A percentile compares a stretch with the other conserved stretches of the same genome.
Conservation (phyloP, 2,888 invertebrate species). For the Drosophila mimetica region DNA sequence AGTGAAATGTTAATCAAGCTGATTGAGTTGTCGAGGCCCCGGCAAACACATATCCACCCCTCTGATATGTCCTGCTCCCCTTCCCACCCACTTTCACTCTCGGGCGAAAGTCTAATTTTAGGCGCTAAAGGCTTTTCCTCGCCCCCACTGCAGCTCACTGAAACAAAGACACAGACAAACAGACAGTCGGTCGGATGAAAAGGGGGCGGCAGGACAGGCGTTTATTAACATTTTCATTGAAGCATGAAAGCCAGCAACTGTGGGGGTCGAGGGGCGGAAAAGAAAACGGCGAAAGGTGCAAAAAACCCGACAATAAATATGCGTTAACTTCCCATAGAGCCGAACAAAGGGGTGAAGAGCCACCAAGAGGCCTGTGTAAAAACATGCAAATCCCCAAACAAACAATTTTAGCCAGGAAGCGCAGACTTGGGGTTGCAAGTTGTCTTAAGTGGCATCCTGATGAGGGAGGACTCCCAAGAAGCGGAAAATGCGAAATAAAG, state of each 20-base stretch:
- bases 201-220: conserved; percentile 49
- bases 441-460: conserved; percentile 61
- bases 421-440: conserved; percentile 36
- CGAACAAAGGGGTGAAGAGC: conserved; percentile 19
- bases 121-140: conserved; percentile 70
- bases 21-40: conserved; percentile 74
- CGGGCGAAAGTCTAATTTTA: conserved; percentile 71
- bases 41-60: conserved; percentile 24
- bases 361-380: conserved; percentile 58
- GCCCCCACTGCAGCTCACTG: conserved; percentile 36
- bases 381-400: conserved; percentile 79
- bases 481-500: conserved; percentile 22
- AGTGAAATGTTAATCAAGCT: conserved; percentile 80
- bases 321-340: conserved; percentile 77
- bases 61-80: too few species aligned
- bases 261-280: background rate
- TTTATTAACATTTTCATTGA: conserved; percentile 77
- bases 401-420: conserved; percentile 70
- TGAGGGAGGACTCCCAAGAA: conserved; percentile 45
- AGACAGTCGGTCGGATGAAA: conserved; percentile 33
- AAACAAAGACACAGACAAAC: conserved; percentile 44
- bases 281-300: conserved; percentile 57
- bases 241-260: conserved; percentile 67
- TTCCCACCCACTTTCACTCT: conserved; percentile 32
- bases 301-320: conserved; percentile 77